Evolutionary conservation across 2,113 vertebrate species (phyloP), one percentile per base, ranked within the genome.

Genomic region (Microcebus tavaratra): DNA sequence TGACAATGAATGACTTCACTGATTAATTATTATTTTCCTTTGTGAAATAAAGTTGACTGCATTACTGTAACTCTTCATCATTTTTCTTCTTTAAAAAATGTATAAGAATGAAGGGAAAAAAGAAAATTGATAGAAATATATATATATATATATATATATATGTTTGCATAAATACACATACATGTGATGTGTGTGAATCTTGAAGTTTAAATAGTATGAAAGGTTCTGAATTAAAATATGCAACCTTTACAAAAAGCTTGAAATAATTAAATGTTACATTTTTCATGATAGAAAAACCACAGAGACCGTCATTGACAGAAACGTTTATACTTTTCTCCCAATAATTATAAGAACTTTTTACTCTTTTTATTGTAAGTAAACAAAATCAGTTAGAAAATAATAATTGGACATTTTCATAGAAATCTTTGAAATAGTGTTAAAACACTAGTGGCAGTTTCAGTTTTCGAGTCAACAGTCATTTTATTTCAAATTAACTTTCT

Each of bases 381-480:
- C 81, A 80, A 68, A 89, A 25, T 83, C 20, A n/a, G 14, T 92
- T 12, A 72, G n/a, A 13, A 29, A 88, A 93, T 57, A 8, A 53
- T 42, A 67, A 29, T 3, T 42, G 23, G 5, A 57, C 61, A 80
- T 67, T 63, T 95, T 17, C 20, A 48, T 63, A 21, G 59, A 91
- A 96, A 94, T 81, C 73, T 95, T 76, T 96, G 92, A 88, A 4
- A 70, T 97, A 81, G 78, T 97, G 95, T 98, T 95, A 80, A 97
- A 98, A 97, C 92, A 94, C 94, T 91, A 95, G 39, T 90, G 92
- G 45, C 82, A 90, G 65, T 96, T 97, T 70, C 31, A 91, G 65
- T 97, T 89, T 90, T 95, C 3, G 29, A 86, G 25, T 61, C 93
- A 95, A 36, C 45, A 73, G 42, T 81, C n/a, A 15, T 23, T 70